Base-by-base conservation (phyloP, 1,140 invertebrate species). In the Pseudoatta argentina region DNA sequence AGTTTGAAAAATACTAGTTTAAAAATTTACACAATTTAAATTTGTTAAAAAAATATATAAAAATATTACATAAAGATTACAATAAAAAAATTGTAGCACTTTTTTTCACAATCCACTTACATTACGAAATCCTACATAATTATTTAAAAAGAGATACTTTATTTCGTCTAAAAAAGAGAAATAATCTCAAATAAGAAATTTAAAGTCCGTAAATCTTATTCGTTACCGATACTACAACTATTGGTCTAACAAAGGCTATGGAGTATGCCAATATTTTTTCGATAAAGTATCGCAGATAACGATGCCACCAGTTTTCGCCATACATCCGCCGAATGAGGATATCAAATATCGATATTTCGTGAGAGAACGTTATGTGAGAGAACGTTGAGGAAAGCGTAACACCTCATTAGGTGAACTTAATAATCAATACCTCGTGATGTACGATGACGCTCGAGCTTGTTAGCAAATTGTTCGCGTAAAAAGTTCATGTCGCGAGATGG, bases 321-420 rank as follows among this genome's bases (percentile, higher is more conserved):
- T 51, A 16, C 30, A 57, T 44, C 39, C 39, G 2, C 8, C 53
- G 12, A 34, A 63, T 12, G n/a, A 61, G 21, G 1, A 6, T 73
- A 61, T 83, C 69, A 8, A 4, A 4, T 82, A 73, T 73, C 67
- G 39, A 73, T 48, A 48, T 24, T 83, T 57, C 10, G n/a, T 7
- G 53, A 24, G 24, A 24, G 24, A 24, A 24, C 24, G 10, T 44
- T 30, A 21, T 24, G 2, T 2, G 21, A 57, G 48, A n/a, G 63
- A 27, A 73, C 18, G 53, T 6, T 3, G 30, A 34, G 21, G n/a
- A 18, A 73, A 14, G 63, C n/a, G 18, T 34, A 61, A 16, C 53
- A 44, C 4, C 27, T 83, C 55, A 61, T 73, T 75, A 73, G 24
- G 6, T 10, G 21, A 72, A 57, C 14, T 73, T 30, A 57, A 61